Evolutionary conservation across 2,113 vertebrate genomes (phyloP).

Genomic region (Marmota monax): DNA sequence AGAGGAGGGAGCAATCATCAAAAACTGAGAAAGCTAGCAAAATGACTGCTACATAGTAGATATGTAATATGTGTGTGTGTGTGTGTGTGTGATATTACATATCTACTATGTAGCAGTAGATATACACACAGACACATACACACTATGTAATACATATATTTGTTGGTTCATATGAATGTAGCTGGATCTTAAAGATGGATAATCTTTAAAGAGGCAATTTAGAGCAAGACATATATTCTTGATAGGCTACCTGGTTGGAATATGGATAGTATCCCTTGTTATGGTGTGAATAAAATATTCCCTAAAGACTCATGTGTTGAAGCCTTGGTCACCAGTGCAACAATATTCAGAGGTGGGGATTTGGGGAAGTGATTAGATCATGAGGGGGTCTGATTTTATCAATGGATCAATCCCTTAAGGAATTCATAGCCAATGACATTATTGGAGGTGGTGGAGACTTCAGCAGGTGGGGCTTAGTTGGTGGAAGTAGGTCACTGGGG

Average conservation of each 20-base stretch:
- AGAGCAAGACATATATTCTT: background rate
- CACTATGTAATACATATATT: background rate
- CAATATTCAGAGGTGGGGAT: background rate
- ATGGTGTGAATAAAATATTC: background rate
- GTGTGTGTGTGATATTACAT: no score
- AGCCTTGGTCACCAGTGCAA: background rate
- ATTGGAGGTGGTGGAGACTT: background rate
- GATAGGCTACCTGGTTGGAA: background rate
- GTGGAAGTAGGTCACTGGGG: no score
- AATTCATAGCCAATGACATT: background rate
- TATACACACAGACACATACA: no score
- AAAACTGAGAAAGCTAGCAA: constrained; percentile 15
- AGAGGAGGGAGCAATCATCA: background rate
- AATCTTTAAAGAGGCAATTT: constrained; percentile 22
- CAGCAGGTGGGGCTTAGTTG: background rate
- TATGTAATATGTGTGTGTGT: background rate
- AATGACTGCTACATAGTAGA: background rate
- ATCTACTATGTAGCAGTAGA: no score
- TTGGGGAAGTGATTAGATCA: background rate
- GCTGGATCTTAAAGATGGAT: background rate
- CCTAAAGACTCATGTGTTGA: background rate
- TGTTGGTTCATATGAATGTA: background rate
- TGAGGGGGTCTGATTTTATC: background rate
- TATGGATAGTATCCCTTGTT: background rate
- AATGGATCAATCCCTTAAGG: background rate